These are phyloP conservation scores for Chlamydotis undulata DNA, from an alignment of 2,113 vertebrate species.

Conservation along the genomic window DNA sequence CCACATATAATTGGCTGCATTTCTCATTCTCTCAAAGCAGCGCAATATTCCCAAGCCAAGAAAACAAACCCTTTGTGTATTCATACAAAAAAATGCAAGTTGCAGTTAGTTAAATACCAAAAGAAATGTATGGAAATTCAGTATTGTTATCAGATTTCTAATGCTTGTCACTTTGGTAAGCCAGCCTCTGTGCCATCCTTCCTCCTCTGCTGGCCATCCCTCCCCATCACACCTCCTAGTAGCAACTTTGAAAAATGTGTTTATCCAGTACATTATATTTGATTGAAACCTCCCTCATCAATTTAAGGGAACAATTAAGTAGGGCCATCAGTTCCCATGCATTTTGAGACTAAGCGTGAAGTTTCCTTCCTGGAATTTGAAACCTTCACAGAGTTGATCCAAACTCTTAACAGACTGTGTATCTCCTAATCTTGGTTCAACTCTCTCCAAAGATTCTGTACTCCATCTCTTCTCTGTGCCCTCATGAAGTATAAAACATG, in stretches of 20 bases:
- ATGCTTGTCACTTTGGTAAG: not conserved
- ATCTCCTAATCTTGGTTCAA: not conserved
- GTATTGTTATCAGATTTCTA: not conserved
- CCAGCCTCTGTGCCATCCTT: not conserved
- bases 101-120: not conserved
- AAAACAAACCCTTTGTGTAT: not conserved
- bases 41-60: not conserved
- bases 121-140: not conserved
- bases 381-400: not conserved
- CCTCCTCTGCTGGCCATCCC: accelerated
- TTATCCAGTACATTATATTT: not conserved
- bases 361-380: not conserved
- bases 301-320: not conserved
- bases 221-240: not conserved
- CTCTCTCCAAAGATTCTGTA: not conserved
- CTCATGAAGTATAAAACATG: not conserved
- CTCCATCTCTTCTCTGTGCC: not conserved
- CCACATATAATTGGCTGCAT: not conserved
- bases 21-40: not conserved
- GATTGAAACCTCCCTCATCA: not conserved
- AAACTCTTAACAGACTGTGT: accelerated
- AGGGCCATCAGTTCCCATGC: not conserved
- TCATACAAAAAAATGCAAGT: not conserved
- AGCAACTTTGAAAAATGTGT: not conserved
- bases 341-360: not conserved